Evolutionary conservation across 2,888 invertebrate species (phyloP).

Genomic region (Leptopilina myrica): DNA sequence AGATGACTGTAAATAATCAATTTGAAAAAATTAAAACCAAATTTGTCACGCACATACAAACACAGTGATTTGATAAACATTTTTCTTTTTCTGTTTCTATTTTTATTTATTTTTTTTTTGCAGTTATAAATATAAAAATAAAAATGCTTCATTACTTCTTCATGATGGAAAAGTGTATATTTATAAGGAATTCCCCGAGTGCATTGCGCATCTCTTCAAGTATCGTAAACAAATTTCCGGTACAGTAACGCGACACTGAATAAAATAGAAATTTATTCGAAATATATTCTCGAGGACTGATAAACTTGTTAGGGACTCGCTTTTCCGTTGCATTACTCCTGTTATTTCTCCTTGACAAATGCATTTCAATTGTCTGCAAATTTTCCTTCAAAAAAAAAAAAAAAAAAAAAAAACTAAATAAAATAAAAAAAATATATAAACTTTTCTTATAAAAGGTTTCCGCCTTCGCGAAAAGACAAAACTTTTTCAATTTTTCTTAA

Average conservation of each 20-base stretch:
- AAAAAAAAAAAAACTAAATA: background rate
- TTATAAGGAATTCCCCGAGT: slow-evolving; percentile 32
- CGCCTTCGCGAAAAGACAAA: background rate
- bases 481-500: slow-evolving; percentile 7
- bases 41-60: too few relatives aligned
- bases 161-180: background rate
- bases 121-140: background rate
- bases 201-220: slow-evolving; percentile 29
- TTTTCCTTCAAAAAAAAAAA: background rate
- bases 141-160: slow-evolving; percentile 19
- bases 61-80: background rate
- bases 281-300: slow-evolving; percentile 47
- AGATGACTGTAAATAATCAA: background rate
- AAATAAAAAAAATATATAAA: background rate
- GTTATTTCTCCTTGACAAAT: slow-evolving; percentile 27
- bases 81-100: too few relatives aligned
- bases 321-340: slow-evolving; percentile 16
- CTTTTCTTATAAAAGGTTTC: background rate
- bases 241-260: slow-evolving; percentile 21
- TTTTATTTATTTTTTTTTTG: slow-evolving; percentile 27
- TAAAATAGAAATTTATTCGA: slow-evolving; percentile 63
- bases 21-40: background rate
- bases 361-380: slow-evolving; percentile 2
- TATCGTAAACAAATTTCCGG: slow-evolving; percentile 38
- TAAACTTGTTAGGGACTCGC: slow-evolving; percentile 51